Conservation (phyloP, 2,797 vertebrate species). For the Leptodactylus fallax region DNA sequence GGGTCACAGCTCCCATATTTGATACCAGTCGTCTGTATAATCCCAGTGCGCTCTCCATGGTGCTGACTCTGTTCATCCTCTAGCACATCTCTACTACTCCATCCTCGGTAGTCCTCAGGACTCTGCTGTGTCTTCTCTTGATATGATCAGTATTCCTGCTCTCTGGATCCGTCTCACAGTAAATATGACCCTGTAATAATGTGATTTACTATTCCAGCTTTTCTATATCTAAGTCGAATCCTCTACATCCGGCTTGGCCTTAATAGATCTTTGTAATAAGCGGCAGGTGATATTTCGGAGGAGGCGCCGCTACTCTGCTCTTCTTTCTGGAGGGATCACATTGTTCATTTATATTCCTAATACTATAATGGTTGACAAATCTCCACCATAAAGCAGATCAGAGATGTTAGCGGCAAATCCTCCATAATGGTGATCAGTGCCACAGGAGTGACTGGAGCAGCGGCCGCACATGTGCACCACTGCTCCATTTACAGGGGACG, state of each 20-base stretch:
- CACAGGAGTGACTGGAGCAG: too few species aligned
- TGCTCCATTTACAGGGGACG: too few species aligned
- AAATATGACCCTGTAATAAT: slow-evolving; percentile 20
- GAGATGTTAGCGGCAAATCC: too few species aligned
- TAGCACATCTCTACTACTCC: neutral
- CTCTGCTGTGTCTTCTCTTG: too few species aligned
- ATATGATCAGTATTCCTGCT: neutral
- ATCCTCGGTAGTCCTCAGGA: neutral
- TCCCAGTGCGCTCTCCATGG: neutral
- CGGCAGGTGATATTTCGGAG: neutral
- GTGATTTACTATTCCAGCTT: slow-evolving; percentile 2
- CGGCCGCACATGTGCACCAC: too few species aligned
- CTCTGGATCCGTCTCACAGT: neutral
- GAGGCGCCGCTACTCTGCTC: neutral
- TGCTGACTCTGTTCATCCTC: neutral
- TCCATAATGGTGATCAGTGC: too few species aligned
- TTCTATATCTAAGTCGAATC: slow-evolving; percentile 36
- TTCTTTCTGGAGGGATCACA: neutral
- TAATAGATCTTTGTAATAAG: slow-evolving; percentile 37
- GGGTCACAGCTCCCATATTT: too few species aligned
- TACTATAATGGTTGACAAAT: neutral
- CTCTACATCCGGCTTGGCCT: slow-evolving; percentile 13
- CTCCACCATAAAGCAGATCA: too few species aligned
- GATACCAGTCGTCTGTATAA: too few species aligned
- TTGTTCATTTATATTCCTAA: neutral